Evolutionary conservation across 2,113 vertebrate genomes (phyloP), one percentile per base, ranked within the genome.

Genomic region (Choloepus hoffmanni): DNA sequence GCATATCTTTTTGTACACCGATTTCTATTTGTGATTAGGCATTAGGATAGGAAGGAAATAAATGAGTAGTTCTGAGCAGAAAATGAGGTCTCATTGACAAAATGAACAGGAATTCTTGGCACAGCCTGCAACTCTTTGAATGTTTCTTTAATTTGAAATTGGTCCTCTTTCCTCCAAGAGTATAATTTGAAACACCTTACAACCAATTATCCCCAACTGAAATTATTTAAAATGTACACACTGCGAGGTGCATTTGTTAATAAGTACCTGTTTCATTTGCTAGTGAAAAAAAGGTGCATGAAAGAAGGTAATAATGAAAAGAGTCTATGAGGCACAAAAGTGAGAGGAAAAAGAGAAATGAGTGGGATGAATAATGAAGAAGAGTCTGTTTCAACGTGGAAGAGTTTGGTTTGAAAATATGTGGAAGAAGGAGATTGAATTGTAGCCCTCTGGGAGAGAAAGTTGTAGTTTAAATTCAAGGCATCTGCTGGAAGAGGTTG

Each of bases 131-230:
- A 94, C 63, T 67, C 45, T 89, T 55, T 74, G 19, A 85, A 92
- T 65, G 85, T 95, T 89, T 92, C 84, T 96, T 73, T 77, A 95
- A 90, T 93, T 33, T 82, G 58, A 88, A 97, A 97, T 96, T 85
- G 90, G 84, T 89, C 68, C 48, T 89, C 36, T 96, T 92, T 94
- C 9, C 7, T 91, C 73, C 91, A 92, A 89, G 85, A 67, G 8
- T 33, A 3, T 65, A 89, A 94, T 93, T 72, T 85, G 40, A 96
- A 15, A 16, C 48, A 88, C 8, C 48, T 96, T 70, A 73, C 16
- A 95, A 85, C 68, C 0, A 48, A 93, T 93, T 92, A 97, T 1
- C 30, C 63, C 40, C 8, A 60, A 94, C 91, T 16, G 40, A 96
- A 92, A 94, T 81, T 70, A 95, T 91, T 95, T 96, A 95, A 91